phyloP scores from a whole-genome alignment of 30 jellyfish, hydroid and myxozoan species.

The Turritopsis rubra region DNA sequence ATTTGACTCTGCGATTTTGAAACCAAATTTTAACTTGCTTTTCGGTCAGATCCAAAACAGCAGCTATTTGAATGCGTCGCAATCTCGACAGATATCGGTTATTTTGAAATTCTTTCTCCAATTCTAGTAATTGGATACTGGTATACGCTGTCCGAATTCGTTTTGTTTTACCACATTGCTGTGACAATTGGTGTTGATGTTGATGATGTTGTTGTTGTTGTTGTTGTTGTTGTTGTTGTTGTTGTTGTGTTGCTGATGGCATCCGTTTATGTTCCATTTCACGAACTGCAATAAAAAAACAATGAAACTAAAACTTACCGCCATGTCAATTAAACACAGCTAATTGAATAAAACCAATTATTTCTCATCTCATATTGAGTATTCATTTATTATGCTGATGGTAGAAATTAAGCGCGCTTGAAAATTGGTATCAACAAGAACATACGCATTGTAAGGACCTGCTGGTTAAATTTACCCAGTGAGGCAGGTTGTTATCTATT shows the following conservation, averaged over 20 bases:
- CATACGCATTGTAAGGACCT: background rate
- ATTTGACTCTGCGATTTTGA: constrained; percentile 87
- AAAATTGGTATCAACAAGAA: background rate
- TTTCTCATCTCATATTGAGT: background rate
- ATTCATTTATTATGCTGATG: background rate
- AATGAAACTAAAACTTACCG: background rate
- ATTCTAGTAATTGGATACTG: constrained; percentile 82
- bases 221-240: constrained; percentile 17
- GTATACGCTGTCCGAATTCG: constrained; percentile 95
- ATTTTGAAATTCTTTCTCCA: constrained; percentile 82
- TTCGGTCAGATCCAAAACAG: constrained; percentile 85
- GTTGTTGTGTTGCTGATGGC: constrained; percentile 15
- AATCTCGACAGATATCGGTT: constrained; percentile 85
- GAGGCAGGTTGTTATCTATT: background rate
- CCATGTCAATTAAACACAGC: background rate
- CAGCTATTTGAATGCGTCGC: constrained; percentile 92
- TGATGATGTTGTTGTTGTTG: constrained; percentile 27
- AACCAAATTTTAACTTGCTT: constrained; percentile 95
- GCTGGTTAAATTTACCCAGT: background rate
- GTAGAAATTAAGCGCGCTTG: background rate
- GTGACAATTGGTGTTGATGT: constrained; percentile 32
- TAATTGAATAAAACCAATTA: background rate
- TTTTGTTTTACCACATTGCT: constrained; percentile 65
- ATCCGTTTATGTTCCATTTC: constrained; percentile 67
- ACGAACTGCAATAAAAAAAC: constrained; percentile 38